Conservation (phyloP, 1,140 invertebrate genomes). For the Brachionus rotundiformis region DNA sequence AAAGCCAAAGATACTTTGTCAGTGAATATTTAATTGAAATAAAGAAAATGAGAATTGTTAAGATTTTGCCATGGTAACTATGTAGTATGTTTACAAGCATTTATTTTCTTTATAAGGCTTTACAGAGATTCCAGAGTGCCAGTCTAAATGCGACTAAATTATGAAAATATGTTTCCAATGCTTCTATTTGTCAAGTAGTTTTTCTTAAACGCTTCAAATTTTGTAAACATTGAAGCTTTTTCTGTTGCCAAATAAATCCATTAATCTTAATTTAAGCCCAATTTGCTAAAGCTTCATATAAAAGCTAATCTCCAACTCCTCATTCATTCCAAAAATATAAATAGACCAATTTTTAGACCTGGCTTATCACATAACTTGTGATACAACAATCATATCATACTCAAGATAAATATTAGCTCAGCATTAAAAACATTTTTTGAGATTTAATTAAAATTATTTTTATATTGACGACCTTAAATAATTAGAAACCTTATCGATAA, state of each 20-base stretch:
- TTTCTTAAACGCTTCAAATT: not conserved
- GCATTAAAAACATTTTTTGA: not conserved
- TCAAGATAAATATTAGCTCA: not conserved
- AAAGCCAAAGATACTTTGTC: conserved; percentile 33
- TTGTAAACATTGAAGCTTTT: not conserved
- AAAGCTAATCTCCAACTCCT: no score
- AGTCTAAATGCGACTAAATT: no score
- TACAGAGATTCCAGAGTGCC: not conserved
- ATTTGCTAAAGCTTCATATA: not conserved
- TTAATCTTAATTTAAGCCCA: not conserved
- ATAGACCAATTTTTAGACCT: not conserved
- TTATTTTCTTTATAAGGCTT: not conserved
- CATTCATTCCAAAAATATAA: no score
- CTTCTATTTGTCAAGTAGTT: not conserved
- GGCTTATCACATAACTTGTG: not conserved
- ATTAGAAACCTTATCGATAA: not conserved
- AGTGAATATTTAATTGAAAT: conserved; percentile 42
- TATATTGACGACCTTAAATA: not conserved
- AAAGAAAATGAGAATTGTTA: not conserved
- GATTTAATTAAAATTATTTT: not conserved
- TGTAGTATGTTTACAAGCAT: not conserved
- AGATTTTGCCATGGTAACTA: not conserved
- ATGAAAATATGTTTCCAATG: not conserved
- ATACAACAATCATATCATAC: not conserved
- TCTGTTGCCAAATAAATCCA: not conserved